Evolutionary conservation across 2,113 vertebrate genomes (phyloP), one percentile per base, ranked within the genome.

Genomic region (Takifugu flavidus): DNA sequence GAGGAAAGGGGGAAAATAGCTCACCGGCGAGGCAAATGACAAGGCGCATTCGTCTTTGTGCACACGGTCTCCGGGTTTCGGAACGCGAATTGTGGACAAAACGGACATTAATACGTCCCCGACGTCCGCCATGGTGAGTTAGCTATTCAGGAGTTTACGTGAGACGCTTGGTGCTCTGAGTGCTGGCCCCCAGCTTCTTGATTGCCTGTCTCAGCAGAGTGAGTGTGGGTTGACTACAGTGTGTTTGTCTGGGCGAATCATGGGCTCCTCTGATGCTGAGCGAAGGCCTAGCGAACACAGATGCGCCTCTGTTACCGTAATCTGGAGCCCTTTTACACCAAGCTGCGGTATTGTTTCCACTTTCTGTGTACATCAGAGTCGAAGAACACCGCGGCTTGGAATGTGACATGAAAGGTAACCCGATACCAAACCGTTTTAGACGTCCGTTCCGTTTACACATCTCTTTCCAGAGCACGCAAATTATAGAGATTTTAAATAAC

Each of bases 1-100:
- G 27, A 7, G 43, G 62, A 53, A 6, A 50, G 3, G 25, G 15
- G 62, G 65, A 59, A 84, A 39, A 65, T 62, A 20, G 75, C 92
- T 94, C 92, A 98, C 96, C 93, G 95, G 95, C 13, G 93, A 93
- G 74, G 96, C 87, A 88, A 97, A 98, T 75, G 96, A 98, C 85
- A 97, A 96, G 86, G 94, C 96, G 89, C 96, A 98, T 87, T 98
- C 96, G 85, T 98, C 96, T 92, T 98, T 98, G 89, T 98, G 95
- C 83, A 98, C 96, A 60, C 95, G 92, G 91, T 98, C 96, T 62
- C 95, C 96, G 71, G 95, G 92, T 85, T 95, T 94, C 50, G 96
- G 96, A 46, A 98, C 92, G 61, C 96, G 95, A 86, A 98, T 95
- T 72, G 93, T 94, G 82, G 95, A 93, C 86, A 98, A 88, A 61